phyloP scores from a whole-genome alignment of 2,113 vertebrate genomes.

The mouse (Mus musculus) region GRCm39 chr3:80507501-80508000 shows the following conservation, averaged over 20 bases:
- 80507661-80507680: neutral
- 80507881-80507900: neutral
- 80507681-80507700: neutral
- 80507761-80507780: neutral
- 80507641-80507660: neutral
- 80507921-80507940: neutral
- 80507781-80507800: neutral
- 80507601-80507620: no score
- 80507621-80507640: neutral
- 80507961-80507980: neutral
- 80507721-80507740: neutral
- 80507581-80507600: no score
- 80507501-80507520: neutral
- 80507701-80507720: neutral
- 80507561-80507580: neutral
- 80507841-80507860: neutral
- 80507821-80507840: neutral
- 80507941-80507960: neutral
- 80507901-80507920: neutral
- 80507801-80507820: neutral
- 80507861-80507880: neutral
- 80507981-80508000: neutral
- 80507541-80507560: neutral
- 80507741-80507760: neutral
- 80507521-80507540: neutral